Evolutionary conservation across 2,888 invertebrate species (phyloP), one percentile per base, ranked within the genome.

Genomic region (Athetis lepigone): DNA sequence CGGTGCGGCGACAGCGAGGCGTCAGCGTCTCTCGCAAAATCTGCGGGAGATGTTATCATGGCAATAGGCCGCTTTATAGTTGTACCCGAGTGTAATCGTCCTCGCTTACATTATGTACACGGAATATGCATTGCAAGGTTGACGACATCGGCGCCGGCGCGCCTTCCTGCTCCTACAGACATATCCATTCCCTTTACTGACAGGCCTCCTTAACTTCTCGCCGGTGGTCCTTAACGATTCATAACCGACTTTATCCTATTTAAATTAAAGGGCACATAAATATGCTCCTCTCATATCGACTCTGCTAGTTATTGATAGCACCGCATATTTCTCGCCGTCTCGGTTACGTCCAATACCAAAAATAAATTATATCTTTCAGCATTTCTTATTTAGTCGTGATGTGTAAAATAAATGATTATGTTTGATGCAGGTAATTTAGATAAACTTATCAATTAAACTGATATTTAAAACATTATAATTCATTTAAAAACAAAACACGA

Each of bases 111-210:
- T 74, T 76, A 74, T 69, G 71, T 69, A 76, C 71, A 71, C 70
- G 79, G 82, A 85, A 84, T 86, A 80, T 80, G 76, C 75, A 80
- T 70, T 70, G 75, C 85, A 89, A 90, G 89, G 89, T 85, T 85
- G 89, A 81, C 87, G 82, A 82, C 88, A 84, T 85, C 77, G 84
- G 78, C 79, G 79, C 82, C 77, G 62, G 64, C 61, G 73, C 72
- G 79, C 83, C 88, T 90, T 88, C 88, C 90, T 88, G 85, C 77
- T 85, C 72, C 75, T 62, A 63, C 79, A 77, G 70, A 73, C 74
- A 69, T 72, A 75, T 75, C 72, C 70, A 82, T 75, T 75, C 70
- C 71, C 69, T 72, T 70, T 75, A 75, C 69, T 73, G 81, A 77
- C 77, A 78, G 68, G 70, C 69, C 75, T 75, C 73, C 73, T 71